Base-by-base conservation (phyloP, 2,113 vertebrate genomes). In the Mesitornis unicolor region DNA sequence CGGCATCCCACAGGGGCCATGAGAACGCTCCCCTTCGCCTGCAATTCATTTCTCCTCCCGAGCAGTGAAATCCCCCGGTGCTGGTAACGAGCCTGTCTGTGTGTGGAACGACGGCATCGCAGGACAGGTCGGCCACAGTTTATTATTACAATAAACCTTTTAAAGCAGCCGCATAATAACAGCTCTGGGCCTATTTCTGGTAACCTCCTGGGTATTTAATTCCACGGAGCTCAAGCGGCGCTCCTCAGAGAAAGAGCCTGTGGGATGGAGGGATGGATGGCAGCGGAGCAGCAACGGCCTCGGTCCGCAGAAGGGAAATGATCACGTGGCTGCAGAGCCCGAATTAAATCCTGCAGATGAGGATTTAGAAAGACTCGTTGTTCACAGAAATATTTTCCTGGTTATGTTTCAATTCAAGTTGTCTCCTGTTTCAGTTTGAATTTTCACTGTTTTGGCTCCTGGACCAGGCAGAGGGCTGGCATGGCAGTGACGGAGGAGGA, bases 141-240 rank as follows among this genome's bases (percentile, higher is more conserved):
- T 48, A 60, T 93, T 89, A 25, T 45, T 81, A 76, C 40, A 90
- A 86, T 16, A 59, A 76, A 64, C 26, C 59, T 70, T 76, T 36
- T 33, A 84, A 56, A 84, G 56, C 77, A 65, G 84, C 42, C 3
- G 21, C 40, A 11, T 93, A 83, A 89, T 92, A 71, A 94, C 76
- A 88, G 76, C 82, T 92, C 83, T 10, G 60, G 54, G 91, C 54
- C 88, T 92, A 84, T 93, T 96, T 95, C 17, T 42, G 91, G 93
- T 53, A 74, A 70, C 33, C 89, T 94, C 82, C 95, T 9, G 85
- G 90, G 94, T 2, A 18, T 40, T 87, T 80, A 93, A 90, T 93
- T 90, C 90, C 86, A 36, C 2, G n/a, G 95, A 83, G 68, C 54
- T 73, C 2, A 16, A 33, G 28, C 53, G 87, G 80, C 20, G 7